Evolutionary conservation across 2,797 vertebrate species (phyloP).

Genomic region (Poecile montanus): DNA sequence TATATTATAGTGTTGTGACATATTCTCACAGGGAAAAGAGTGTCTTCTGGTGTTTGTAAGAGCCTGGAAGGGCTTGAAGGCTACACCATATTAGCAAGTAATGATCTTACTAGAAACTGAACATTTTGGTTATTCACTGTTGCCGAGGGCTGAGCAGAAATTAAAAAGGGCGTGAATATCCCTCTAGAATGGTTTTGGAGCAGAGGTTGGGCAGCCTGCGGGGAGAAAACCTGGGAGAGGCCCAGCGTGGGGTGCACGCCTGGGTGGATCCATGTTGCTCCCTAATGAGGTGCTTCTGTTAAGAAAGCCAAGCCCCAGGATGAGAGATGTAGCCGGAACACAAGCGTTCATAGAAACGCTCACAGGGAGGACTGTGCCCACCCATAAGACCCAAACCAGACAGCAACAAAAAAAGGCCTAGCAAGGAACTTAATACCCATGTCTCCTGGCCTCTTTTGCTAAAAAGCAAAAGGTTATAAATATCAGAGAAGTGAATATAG

Average conservation of each 20-base stretch:
- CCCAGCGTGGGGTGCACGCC: accelerated
- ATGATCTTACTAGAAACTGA: neutral
- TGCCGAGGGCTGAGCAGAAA: neutral
- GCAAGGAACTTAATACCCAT: neutral
- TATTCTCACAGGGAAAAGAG: neutral
- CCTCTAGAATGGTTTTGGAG: neutral
- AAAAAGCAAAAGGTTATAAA: neutral
- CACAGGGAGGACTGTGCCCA: neutral
- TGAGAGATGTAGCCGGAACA: accelerated
- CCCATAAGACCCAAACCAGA: neutral
- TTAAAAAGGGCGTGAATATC: neutral
- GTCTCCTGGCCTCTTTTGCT: neutral
- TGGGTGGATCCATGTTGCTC: neutral
- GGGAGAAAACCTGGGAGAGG: neutral
- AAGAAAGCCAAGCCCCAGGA: neutral
- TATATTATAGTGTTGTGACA: neutral
- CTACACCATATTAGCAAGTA: neutral
- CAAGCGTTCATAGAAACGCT: neutral
- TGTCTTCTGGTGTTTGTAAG: neutral
- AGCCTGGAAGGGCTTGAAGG: neutral
- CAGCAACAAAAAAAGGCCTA: neutral
- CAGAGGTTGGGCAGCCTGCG: neutral
- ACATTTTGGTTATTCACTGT: neutral
- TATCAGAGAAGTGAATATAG: neutral
- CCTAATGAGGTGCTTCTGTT: neutral